Conservation (phyloP, 1,140 invertebrate genomes). For the Acyrthosiphon pisum region DNA sequence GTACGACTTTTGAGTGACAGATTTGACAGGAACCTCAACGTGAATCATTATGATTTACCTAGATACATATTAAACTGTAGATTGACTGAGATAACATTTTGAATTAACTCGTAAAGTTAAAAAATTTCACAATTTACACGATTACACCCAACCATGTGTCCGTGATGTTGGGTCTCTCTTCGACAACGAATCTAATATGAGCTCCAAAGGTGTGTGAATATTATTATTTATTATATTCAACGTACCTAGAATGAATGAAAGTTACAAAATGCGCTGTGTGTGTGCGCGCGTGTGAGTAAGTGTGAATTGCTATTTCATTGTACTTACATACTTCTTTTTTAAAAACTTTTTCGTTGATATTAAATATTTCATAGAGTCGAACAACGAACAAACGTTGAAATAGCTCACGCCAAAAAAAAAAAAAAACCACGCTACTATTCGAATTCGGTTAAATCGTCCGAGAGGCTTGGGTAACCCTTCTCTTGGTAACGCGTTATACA, state of each 20-base stretch:
- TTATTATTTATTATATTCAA: not conserved
- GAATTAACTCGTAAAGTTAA: not conserved
- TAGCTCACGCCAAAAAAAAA: not conserved
- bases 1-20: not conserved
- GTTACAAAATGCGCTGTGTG: not conserved
- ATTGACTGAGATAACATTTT: not conserved
- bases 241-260: not conserved
- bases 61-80: not conserved
- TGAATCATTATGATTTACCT: not conserved
- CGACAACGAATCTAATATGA: not conserved
- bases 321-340: not conserved
- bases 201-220: not conserved
- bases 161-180: not conserved
- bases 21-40: too few relatives aligned
- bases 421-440: not conserved
- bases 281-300: too few relatives aligned
- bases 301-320: not conserved
- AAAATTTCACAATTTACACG: not conserved
- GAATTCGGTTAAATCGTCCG: not conserved
- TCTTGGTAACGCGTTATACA: not conserved
- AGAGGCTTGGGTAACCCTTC: constrained; percentile 11
- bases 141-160: too few relatives aligned
- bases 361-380: not conserved
- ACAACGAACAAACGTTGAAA: not conserved
- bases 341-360: not conserved